Percentiles rank a stretch among this genome's conserved stretches.
phyloP scores from a whole-genome alignment of 1,140 invertebrate species.

The Brachionus koreanus region DNA sequence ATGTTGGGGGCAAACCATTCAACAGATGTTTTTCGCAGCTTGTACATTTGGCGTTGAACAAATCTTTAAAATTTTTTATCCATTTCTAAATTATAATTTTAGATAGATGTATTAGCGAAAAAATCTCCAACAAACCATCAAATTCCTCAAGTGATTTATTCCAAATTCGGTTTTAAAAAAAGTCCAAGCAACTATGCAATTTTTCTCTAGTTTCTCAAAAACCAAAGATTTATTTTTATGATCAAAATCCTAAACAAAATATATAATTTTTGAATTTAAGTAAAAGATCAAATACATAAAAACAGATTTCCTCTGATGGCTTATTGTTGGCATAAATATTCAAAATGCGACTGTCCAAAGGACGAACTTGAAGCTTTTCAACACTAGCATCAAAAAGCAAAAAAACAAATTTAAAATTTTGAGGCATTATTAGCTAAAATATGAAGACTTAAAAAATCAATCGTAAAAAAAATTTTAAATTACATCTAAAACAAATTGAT shows the following conservation, averaged over 20 bases:
- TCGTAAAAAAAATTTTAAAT: not conserved
- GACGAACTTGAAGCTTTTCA: constrained; percentile 36
- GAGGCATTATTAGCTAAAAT: constrained; percentile 15
- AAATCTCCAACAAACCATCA: not conserved
- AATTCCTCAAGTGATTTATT: not conserved
- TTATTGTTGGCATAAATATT: constrained; percentile 28
- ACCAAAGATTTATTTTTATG: constrained; percentile 21
- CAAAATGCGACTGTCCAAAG: not conserved
- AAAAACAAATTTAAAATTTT: constrained; percentile 44
- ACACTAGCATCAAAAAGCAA: constrained; percentile 26
- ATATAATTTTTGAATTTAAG: not conserved
- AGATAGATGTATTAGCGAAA: not conserved
- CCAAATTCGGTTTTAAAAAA: constrained; percentile 42
- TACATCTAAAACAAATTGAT: constrained; percentile 40
- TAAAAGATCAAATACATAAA: not conserved
- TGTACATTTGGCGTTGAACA: constrained; percentile 41
- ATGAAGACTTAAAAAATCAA: not conserved
- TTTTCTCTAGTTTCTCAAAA: constrained; percentile 12
- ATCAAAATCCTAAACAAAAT: constrained; percentile 21
- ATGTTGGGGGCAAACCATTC: constrained; percentile 39
- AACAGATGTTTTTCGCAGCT: constrained; percentile 42
- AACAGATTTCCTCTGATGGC: constrained; percentile 7
- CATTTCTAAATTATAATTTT: constrained; percentile 7
- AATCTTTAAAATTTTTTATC: constrained; percentile 28
- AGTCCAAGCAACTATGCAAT: constrained; percentile 13